Evolutionary conservation across 2,888 invertebrate genomes (phyloP), one percentile per base, ranked within the genome.

Genomic region (Nomada fucata): DNA sequence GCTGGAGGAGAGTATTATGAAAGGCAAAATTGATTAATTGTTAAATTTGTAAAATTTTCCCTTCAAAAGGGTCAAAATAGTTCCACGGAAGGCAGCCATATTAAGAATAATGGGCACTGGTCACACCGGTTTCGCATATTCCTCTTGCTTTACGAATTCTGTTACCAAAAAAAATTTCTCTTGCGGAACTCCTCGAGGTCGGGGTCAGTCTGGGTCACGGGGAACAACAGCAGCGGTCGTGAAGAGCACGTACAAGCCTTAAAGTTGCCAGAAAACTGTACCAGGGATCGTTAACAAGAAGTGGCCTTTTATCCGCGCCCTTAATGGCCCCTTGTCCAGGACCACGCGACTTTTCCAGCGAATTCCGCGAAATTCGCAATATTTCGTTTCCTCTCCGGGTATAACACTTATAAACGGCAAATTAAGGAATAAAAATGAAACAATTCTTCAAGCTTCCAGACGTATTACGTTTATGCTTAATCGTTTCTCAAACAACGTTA

Each of bases 251-350:
- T 60, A 82, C 52, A 44, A 79, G 55, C 67, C 47, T 70, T 64
- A 75, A 79, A 69, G 68, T 79, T 64, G 65, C 64, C 79, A 61
- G 57, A 63, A 81, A 83, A 81, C 61, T 77, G 76, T 76, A 84
- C 63, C 42, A 23, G 81, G 74, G 86, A 87, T 85, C 87, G 82
- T 87, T 87, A 87, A 77, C 79, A 80, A 83, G 78, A 65, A 84
- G 84, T 73, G 73, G 79, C 78, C 79, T 77, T 80, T 87, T 84
- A 79, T 84, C 82, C 79, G 76, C 84, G 77, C 81, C 79, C 83
- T 85, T 86, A 86, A 87, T 85, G 85, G 80, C 86, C 85, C 83
- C 85, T 86, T 82, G 83, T 67, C 73, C 84, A 78, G 68, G 79
- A 72, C 76, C 82, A 79, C 64, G 60, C 70, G 60, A 72, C 71